A percentile compares a stretch with the other conserved stretches of the same genome.
These are phyloP conservation scores for Cyanoliseus patagonus DNA, from an alignment of 2,113 vertebrate genomes.

Conservation along the genomic window DNA sequence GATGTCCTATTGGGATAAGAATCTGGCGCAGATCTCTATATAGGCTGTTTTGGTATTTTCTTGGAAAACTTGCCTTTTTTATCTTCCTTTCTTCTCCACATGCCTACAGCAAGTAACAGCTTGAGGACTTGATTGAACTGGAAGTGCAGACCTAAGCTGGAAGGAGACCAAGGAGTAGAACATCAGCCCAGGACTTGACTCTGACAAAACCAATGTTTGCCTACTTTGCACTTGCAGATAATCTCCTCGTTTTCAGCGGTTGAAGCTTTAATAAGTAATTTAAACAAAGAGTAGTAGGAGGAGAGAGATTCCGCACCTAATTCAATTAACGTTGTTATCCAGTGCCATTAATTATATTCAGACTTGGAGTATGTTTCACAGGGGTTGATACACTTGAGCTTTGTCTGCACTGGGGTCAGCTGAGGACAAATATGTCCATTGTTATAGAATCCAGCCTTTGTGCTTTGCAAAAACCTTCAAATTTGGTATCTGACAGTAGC, in stretches of 20 bases:
- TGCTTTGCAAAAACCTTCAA: conserved; percentile 9
- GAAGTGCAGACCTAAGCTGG: not conserved
- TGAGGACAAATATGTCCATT: conserved; percentile 22
- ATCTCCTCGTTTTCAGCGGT: not conserved
- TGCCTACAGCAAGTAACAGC: not conserved
- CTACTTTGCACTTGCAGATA: not conserved
- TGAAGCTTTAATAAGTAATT: not conserved
- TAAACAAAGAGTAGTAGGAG: not conserved
- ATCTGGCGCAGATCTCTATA: not conserved
- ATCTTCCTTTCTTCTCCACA: not conserved
- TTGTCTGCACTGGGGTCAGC: not conserved
- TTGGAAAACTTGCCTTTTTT: not conserved
- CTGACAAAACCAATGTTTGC: not conserved
- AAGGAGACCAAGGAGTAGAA: not conserved
- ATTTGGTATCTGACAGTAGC: conserved; percentile 30
- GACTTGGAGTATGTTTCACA: not conserved
- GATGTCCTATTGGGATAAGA: not conserved
- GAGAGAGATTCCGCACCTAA: conserved; percentile 24
- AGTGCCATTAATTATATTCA: not conserved
- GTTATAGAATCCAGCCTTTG: conserved; percentile 40
- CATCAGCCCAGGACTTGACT: not conserved
- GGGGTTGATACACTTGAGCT: conserved; percentile 27
- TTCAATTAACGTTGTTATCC: conserved; percentile 35
- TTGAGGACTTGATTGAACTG: not conserved
- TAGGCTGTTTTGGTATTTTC: not conserved